Evolutionary conservation across 2,113 vertebrate genomes (phyloP).

Genomic region (Crotalus helleri): DNA sequence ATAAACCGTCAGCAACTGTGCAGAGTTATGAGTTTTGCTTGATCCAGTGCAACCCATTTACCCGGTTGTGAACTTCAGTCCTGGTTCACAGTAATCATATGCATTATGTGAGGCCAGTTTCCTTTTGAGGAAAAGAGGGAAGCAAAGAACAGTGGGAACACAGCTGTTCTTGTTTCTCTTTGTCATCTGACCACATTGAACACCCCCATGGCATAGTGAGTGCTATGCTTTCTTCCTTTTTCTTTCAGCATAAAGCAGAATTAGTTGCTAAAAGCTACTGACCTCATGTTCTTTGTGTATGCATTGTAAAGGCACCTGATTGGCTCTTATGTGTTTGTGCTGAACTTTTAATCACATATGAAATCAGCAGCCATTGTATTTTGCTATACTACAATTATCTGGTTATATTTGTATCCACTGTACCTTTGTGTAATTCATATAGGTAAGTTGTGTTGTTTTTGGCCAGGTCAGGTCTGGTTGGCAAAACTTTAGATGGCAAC

Average conservation of each 20-base stretch:
- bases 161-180: background rate
- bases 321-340: background rate
- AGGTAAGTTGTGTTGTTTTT: background rate
- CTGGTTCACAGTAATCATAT: background rate
- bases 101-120: background rate
- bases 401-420: background rate
- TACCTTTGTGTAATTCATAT: background rate
- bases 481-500: background rate
- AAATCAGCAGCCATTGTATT: background rate
- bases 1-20: background rate
- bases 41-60: background rate
- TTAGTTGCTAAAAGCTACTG: background rate
- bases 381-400: background rate
- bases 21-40: background rate
- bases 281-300: background rate
- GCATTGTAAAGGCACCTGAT: background rate
- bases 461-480: background rate
- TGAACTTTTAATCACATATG: background rate
- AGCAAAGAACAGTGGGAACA: background rate
- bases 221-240: background rate
- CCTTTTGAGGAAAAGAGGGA: background rate
- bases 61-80: background rate
- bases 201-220: background rate
- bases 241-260: background rate
- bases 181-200: background rate